Conservation (phyloP, 2,888 invertebrate species). For the Emesis furor region DNA sequence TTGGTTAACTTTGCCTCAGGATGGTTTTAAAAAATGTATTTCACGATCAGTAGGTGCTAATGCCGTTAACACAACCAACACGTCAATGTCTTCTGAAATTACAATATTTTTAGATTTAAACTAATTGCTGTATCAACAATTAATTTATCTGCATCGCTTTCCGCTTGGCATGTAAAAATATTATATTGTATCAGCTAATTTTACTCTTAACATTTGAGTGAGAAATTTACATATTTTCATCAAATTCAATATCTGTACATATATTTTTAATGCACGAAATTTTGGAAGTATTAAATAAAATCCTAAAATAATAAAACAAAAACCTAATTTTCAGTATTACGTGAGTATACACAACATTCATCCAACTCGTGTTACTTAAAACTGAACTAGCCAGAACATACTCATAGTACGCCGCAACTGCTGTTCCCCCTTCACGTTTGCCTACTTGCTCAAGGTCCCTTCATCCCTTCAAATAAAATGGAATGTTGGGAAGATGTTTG, state of each 20-base stretch:
- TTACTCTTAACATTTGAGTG: conserved; percentile 14
- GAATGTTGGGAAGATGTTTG: too few species aligned
- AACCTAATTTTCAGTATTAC: too few species aligned
- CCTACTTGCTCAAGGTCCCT: too few species aligned
- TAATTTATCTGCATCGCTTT: conserved; percentile 12
- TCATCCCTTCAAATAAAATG: too few species aligned
- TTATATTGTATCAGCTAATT: conserved; percentile 18
- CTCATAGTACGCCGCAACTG: too few species aligned
- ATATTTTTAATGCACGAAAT: conserved; percentile 32
- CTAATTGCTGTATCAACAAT: conserved; percentile 12
- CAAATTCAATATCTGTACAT: conserved; percentile 37
- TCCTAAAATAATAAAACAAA: too few species aligned
- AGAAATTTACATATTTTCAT: conserved; percentile 26
- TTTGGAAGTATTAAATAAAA: too few species aligned
- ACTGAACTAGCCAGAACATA: too few species aligned
- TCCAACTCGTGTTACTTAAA: too few species aligned
- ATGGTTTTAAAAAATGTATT: conserved; percentile 19
- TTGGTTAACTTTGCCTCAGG: conserved; percentile 31
- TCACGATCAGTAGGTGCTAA: conserved; percentile 4
- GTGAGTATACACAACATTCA: too few species aligned
- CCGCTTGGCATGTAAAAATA: conserved; percentile 19
- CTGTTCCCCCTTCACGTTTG: too few species aligned
- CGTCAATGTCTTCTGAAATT: conserved; percentile 15
- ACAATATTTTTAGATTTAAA: conserved; percentile 10
- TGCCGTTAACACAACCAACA: conserved; percentile 10